Evolutionary conservation across 2,797 vertebrate genomes (phyloP).

Genomic region (Lateolabrax maculatus): DNA sequence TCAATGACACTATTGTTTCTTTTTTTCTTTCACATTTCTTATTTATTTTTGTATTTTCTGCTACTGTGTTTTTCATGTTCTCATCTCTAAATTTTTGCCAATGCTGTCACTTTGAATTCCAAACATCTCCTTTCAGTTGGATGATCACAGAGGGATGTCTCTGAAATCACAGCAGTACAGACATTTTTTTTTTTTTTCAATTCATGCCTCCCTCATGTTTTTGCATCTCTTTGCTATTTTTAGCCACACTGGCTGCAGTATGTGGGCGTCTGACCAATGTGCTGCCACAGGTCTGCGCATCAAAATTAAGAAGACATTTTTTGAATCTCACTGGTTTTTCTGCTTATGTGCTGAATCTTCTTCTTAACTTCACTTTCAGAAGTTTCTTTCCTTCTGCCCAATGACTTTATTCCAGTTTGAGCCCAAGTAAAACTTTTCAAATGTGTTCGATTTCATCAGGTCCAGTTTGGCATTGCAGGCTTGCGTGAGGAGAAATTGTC

Average conservation of each 20-base stretch:
- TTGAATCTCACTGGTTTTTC: neutral
- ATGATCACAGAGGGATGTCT: neutral
- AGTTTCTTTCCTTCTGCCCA: slow-evolving; percentile 3
- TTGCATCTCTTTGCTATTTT: neutral
- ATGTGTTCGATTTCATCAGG: slow-evolving; percentile 23
- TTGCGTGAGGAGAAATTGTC: slow-evolving; percentile 33
- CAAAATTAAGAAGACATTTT: slow-evolving; percentile 9
- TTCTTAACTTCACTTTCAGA: slow-evolving; percentile 11
- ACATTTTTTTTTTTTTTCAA: neutral
- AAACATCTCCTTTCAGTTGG: neutral
- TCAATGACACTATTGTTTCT: neutral
- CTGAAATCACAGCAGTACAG: neutral
- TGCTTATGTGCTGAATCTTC: slow-evolving; percentile 11
- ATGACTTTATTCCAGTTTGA: slow-evolving; percentile 3
- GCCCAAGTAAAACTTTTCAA: slow-evolving; percentile 20
- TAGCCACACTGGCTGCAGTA: neutral
- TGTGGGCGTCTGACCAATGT: neutral
- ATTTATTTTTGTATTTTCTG: neutral
- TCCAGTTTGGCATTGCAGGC: slow-evolving; percentile 32
- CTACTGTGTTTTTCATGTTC: neutral
- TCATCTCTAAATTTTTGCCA: neutral
- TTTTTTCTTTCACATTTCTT: neutral
- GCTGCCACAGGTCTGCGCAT: neutral
- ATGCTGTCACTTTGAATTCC: neutral
- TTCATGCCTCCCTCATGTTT: neutral